Base-by-base conservation (phyloP, 2,113 vertebrate genomes). In the Danio rerio region DNA sequence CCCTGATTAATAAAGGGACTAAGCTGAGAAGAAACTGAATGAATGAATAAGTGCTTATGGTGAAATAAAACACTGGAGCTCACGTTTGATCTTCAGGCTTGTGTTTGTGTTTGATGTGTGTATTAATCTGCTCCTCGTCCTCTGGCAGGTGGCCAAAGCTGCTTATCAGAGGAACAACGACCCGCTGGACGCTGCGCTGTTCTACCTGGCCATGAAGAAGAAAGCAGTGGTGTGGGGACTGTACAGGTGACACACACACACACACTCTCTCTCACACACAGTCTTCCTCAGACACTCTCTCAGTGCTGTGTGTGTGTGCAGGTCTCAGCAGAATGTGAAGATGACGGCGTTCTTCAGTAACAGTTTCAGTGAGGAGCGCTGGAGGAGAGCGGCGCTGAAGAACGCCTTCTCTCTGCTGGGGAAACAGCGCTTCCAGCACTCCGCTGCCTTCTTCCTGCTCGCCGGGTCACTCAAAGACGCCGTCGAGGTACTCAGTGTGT, bases 331-430 rank as follows among this genome's bases (percentile, higher is more conserved):
- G 84, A 97, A 99, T 50, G 84, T 75, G 72, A 98, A 95, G 93
- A 99, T 99, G 98, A 99, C 97, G n/a, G 93, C 95, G 15, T 99
- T 99, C 92, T 99, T 99, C 93, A 97, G 94, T 84, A 96, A 99
- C 87, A 98, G 96, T 93, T 99, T 99, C 92, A 92, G 89, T 18
- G 98, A 99, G 83, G 97, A 99, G 79, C 92, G 98, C 7, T 99
- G 98, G 98, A 96, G 96, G 88, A 98, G 95, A 92, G 97, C 98
- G 61, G 98, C 98, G 9, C 84, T 99, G 89, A 99, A 99, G 89
- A 99, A 99, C 89, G 98, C 98, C 5, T 99, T 98, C 92, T 96
- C 98, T 86, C 92, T 99, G 80, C 89, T 99, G 87, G 98, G 98
- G 78, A 99, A 99, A 89, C 98, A 98, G 86, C 95, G 98, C 59